A percentile compares a stretch with the other conserved stretches of the same genome.
Conservation (phyloP, 2,888 invertebrate genomes). For the Argynnis bischoffii region DNA sequence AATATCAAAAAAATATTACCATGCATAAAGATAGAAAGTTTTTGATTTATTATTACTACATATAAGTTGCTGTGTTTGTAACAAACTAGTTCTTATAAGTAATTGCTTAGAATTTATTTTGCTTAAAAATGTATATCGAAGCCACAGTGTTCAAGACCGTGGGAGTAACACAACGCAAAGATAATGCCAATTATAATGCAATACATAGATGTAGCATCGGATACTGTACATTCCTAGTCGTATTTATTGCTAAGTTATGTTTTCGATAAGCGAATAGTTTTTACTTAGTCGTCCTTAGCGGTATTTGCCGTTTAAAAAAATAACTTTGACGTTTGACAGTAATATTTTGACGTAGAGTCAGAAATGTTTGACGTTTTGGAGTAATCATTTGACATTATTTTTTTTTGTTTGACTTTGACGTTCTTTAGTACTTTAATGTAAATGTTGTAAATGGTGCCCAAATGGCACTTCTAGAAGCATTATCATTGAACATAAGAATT, state of each 20-base stretch:
- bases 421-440: too few relatives aligned
- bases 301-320: not conserved
- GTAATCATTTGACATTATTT: too few relatives aligned
- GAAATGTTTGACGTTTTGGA: not conserved
- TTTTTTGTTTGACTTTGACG: too few relatives aligned
- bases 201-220: constrained; percentile 13
- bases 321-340: not conserved
- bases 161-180: constrained; percentile 11
- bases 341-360: not conserved
- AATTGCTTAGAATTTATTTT: not conserved
- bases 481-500: too few relatives aligned
- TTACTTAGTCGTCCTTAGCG: not conserved
- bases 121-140: constrained; percentile 4
- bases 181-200: constrained; percentile 16
- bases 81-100: too few relatives aligned
- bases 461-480: too few relatives aligned
- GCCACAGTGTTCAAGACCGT: constrained; percentile 15
- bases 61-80: too few relatives aligned
- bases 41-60: too few relatives aligned
- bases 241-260: constrained; percentile 18
- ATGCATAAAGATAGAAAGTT: too few relatives aligned
- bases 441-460: too few relatives aligned
- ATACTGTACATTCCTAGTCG: constrained; percentile 30
- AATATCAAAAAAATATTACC: too few relatives aligned
- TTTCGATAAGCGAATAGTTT: constrained; percentile 7